Conservation (phyloP, 2,888 invertebrate genomes). For the Liopterus haemorrhoidalis region DNA sequence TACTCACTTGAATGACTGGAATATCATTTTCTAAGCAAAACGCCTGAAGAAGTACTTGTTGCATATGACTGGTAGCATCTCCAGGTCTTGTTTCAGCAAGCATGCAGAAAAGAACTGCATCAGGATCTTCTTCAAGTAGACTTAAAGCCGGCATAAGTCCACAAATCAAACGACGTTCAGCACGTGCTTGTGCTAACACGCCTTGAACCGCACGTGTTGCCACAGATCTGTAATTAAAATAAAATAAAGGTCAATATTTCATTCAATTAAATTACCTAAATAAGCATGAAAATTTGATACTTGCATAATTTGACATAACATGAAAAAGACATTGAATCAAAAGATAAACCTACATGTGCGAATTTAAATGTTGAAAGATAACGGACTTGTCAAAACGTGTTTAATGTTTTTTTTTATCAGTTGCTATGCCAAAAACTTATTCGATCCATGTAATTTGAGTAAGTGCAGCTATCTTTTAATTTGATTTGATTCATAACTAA, state of each 20-base stretch:
- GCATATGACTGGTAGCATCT: slow-evolving; percentile 72
- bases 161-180: slow-evolving; percentile 56
- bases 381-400: no score
- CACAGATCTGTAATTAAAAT: slow-evolving; percentile 45
- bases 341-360: no score
- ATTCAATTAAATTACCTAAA: neutral
- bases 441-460: no score
- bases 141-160: slow-evolving; percentile 60
- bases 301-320: no score
- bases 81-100: slow-evolving; percentile 62
- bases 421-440: no score
- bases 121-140: slow-evolving; percentile 53
- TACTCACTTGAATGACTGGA: slow-evolving; percentile 62
- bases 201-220: slow-evolving; percentile 51
- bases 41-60: slow-evolving; percentile 69
- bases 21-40: slow-evolving; percentile 75
- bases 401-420: no score
- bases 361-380: no score
- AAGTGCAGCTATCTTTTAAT: no score
- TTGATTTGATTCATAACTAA: no score
- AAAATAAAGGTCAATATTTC: slow-evolving; percentile 17
- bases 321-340: no score
- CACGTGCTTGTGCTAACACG: slow-evolving; percentile 51
- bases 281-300: neutral
- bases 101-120: slow-evolving; percentile 63